A percentile compares a stretch with the other conserved stretches of the same genome.
phyloP scores from a whole-genome alignment of 2,797 vertebrate species.

The Avahi laniger region DNA sequence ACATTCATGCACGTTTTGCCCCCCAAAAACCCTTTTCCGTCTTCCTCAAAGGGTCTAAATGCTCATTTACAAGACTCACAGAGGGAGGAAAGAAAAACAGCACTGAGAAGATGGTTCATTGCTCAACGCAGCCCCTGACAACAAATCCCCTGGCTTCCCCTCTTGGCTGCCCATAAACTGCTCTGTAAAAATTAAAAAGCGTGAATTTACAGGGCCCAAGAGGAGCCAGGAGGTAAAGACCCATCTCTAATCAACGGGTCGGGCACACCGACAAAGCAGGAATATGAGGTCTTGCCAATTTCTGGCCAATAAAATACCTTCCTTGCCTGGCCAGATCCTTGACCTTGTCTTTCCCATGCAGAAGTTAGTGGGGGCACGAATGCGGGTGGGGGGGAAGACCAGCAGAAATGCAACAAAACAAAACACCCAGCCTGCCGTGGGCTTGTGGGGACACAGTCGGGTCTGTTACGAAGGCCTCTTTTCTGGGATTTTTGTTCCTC shows the following conservation, averaged over 20 bases:
- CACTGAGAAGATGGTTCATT: conserved; percentile 52
- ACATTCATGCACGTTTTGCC: conserved; percentile 17
- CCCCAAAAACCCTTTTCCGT: conserved; percentile 1
- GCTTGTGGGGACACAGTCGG: neutral
- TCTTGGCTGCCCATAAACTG: conserved; percentile 61
- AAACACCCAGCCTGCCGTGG: neutral
- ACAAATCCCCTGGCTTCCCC: conserved; percentile 21
- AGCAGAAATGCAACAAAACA: conserved; percentile 11
- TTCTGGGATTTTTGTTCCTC: neutral
- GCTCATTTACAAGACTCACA: conserved; percentile 57
- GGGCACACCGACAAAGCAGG: conserved; percentile 61
- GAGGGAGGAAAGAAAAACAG: conserved; percentile 46
- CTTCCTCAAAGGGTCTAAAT: conserved; percentile 25
- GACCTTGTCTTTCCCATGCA: conserved; percentile 59
- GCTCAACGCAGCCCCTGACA: conserved; percentile 65
- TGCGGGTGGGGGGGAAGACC: neutral
- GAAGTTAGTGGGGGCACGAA: conserved; percentile 27
- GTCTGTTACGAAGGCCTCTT: neutral
- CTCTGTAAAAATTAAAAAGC: conserved; percentile 75
- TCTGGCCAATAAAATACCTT: conserved; percentile 70
- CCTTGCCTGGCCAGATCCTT: conserved; percentile 51
- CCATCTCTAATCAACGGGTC: neutral
- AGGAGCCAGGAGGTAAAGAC: conserved; percentile 47
- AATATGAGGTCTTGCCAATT: conserved; percentile 60
- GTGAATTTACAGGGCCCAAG: conserved; percentile 62